Evolutionary conservation across 1,140 invertebrate species (phyloP), one percentile per base, ranked within the genome.

Genomic region (Tetramorium simillimum): DNA sequence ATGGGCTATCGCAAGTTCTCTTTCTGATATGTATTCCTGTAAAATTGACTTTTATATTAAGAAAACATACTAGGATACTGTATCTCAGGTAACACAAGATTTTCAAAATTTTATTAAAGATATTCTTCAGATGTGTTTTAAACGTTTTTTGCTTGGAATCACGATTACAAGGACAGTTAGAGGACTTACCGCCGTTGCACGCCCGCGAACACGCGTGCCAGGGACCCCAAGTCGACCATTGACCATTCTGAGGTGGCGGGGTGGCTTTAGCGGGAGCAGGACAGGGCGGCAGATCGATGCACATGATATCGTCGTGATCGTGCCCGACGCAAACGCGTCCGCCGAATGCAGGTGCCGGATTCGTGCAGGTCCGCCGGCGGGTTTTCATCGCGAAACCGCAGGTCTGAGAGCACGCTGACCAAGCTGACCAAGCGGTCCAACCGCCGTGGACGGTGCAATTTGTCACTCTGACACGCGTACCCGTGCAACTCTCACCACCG

Each of bases 401-500:
- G 21, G 96, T 97, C 51, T 97, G 96, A 80, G 97, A 97, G 92
- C 98, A 99, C 12, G 97, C 97, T 2, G 98, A 98, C 98, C 98
- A 99, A 0, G 96, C 96, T 0, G 98, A 98, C 98, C 98, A 99
- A 2, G 96, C 94, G 0, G 98, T 98, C 98, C 98, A 99, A 2
- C 97, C 97, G 10, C 98, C 98, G 93, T 99, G 97, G 58, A 97
- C 96, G 0, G 97, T 98, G 92, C 97, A 98, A 92, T 98, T 98
- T 5, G 96, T 95, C 28, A 98, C 97, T 16, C 96, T 95, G 80
- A 97, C 91, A 6, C 87, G 91, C 12, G 92, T 93, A 89, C 97
- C 97, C 40, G 94, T 91, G 91, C 97, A 98, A 18, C 65, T 49
- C 14, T 94, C 93, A 3, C 99, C 99, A 0, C 97, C 98, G 92